Evolutionary conservation across 35 echinoderm and acorn worm genomes (phyloP).

Genomic region (Chiridota heheva): DNA sequence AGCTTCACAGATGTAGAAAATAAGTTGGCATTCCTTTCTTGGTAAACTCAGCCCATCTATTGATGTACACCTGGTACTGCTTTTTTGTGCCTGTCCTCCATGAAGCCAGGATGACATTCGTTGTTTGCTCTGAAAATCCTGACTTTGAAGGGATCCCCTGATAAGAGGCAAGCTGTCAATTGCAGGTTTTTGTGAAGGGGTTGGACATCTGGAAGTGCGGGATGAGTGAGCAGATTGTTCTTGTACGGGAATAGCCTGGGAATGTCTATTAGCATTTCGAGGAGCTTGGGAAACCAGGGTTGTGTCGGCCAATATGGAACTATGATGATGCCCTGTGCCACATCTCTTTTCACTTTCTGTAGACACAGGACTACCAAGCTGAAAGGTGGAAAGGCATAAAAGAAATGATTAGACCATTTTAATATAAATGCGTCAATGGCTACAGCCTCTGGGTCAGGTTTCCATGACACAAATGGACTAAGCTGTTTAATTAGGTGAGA

Average conservation of each 20-base stretch:
- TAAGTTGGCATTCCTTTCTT: slow-evolving; percentile 29
- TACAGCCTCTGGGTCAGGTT: slow-evolving; percentile 60
- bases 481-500: slow-evolving; percentile 64
- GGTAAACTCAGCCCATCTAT: slow-evolving; percentile 62
- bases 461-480: slow-evolving; percentile 67
- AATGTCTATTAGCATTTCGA: slow-evolving; percentile 44
- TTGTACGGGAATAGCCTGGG: slow-evolving; percentile 24
- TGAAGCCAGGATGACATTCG: slow-evolving; percentile 61
- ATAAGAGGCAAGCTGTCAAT: slow-evolving; percentile 60
- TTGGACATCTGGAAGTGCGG: slow-evolving; percentile 1
- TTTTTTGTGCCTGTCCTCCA: slow-evolving; percentile 57
- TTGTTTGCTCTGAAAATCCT: slow-evolving; percentile 49
- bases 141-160: slow-evolving; percentile 45
- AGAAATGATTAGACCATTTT: slow-evolving; percentile 57
- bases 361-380: slow-evolving; percentile 59
- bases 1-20: slow-evolving; percentile 40
- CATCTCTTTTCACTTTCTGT: slow-evolving; percentile 46
- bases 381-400: slow-evolving; percentile 73
- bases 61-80: slow-evolving; percentile 56
- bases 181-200: slow-evolving; percentile 7
- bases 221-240: neutral
- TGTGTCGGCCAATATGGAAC: slow-evolving; percentile 60
- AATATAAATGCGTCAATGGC: slow-evolving; percentile 69
- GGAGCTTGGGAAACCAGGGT: slow-evolving; percentile 47
- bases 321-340: slow-evolving; percentile 39